A percentile compares a stretch with the other conserved stretches of the same genome.
Conservation (phyloP, 1,140 invertebrate genomes). For the Aphelinus atriplicis region DNA sequence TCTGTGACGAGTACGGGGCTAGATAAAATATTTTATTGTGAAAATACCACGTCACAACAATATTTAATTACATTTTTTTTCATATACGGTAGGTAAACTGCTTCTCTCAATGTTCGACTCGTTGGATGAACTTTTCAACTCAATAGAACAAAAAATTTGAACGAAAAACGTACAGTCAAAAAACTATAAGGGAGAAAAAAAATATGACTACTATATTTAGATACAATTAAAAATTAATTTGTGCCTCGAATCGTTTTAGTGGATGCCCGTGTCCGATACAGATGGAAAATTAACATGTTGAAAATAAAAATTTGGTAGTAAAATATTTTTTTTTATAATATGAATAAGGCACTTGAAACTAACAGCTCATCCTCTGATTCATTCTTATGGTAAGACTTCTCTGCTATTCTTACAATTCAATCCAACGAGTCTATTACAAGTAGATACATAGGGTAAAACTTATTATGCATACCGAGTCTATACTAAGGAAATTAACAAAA, state of each 20-base stretch:
- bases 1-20: too few relatives aligned
- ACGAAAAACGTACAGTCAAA: background rate
- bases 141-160: constrained; percentile 2
- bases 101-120: constrained; percentile 2
- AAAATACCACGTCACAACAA: too few relatives aligned
- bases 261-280: background rate
- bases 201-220: background rate
- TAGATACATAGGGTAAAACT: constrained; percentile 14
- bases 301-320: constrained; percentile 19
- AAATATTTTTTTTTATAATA: constrained; percentile 8
- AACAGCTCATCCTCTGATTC: constrained; percentile 2
- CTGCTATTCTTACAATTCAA: background rate
- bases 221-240: constrained; percentile 17
- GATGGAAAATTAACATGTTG: background rate
- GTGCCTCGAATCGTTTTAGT: constrained; percentile 21
- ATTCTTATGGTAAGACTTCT: background rate
- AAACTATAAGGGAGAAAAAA: too few relatives aligned
- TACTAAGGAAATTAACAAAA: constrained; percentile 13
- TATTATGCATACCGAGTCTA: constrained; percentile 15
- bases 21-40: too few relatives aligned
- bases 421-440: constrained; percentile 20
- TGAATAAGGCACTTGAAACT: constrained; percentile 37
- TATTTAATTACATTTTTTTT: too few relatives aligned
- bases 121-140: constrained; percentile 4
- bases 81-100: too few relatives aligned